Conservation (phyloP, 2,888 invertebrate species). For the Crocallis elinguaria region DNA sequence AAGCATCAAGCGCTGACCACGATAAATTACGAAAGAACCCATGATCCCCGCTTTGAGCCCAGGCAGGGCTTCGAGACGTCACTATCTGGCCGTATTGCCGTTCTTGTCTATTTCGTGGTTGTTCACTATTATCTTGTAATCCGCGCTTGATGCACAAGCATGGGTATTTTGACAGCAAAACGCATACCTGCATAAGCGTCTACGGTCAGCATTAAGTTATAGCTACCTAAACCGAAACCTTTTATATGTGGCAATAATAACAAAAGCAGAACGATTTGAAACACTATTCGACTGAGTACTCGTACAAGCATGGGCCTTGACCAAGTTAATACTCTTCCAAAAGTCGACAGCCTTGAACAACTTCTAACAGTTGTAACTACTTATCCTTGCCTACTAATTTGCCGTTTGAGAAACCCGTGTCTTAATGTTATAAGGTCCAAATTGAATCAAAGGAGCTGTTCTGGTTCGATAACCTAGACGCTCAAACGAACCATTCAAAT, state of each 20-base stretch:
- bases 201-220: too few species aligned
- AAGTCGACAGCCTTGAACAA: conserved; percentile 11
- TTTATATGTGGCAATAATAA: neutral
- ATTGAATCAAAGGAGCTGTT: neutral
- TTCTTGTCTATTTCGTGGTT: too few species aligned
- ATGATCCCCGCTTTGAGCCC: too few species aligned
- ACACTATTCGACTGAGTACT: neutral
- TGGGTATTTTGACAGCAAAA: too few species aligned
- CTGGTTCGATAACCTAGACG: neutral
- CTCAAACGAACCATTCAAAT: neutral
- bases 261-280: neutral
- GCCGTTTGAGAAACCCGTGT: neutral
- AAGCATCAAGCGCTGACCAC: too few species aligned
- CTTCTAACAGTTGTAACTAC: conserved; percentile 2
- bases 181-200: too few species aligned
- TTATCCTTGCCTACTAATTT: neutral
- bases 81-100: too few species aligned
- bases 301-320: conserved; percentile 3
- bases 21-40: too few species aligned
- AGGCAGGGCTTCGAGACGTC: too few species aligned
- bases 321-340: conserved; percentile 8
- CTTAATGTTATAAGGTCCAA: neutral
- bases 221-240: too few species aligned
- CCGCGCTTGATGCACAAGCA: too few species aligned
- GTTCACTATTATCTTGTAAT: too few species aligned